A percentile compares a stretch with the other conserved stretches of the same genome.
phyloP scores from a whole-genome alignment of 2,113 vertebrate genomes.

The Lepisosteus osseus region DNA sequence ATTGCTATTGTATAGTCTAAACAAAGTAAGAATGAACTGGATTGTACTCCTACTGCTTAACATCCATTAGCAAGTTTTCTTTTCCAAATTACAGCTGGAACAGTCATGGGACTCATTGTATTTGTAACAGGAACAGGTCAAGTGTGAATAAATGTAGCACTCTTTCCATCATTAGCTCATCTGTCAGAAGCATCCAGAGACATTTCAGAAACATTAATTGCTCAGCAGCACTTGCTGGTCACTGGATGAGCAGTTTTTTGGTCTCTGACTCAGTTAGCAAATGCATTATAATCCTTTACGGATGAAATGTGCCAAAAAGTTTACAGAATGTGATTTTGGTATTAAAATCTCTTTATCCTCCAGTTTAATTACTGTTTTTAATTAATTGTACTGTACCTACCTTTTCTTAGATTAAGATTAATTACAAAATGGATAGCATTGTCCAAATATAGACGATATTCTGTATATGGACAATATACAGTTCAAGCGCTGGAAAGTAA shows the following conservation, averaged over 20 bases:
- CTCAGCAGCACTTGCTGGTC: background rate
- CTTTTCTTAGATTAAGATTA: no score
- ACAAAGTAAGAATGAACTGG: background rate
- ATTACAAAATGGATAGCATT: no score
- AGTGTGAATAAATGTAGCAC: background rate
- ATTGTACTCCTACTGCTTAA: background rate
- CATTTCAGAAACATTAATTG: background rate
- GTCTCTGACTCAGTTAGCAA: background rate
- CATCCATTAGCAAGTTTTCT: background rate
- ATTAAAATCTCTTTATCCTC: no score
- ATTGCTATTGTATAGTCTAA: background rate
- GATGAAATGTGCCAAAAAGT: background rate
- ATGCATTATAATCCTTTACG: background rate
- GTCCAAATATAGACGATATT: no score
- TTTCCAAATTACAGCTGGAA: background rate
- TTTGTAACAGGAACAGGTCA: slow-evolving; percentile 13
- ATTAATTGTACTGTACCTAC: no score
- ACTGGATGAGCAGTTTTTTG: background rate
- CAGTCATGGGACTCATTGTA: background rate
- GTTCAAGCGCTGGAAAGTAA: no score
- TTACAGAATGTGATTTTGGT: no score
- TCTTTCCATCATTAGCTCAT: slow-evolving; percentile 8
- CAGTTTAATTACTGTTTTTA: no score
- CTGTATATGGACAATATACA: no score
- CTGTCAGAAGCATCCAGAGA: background rate